A percentile compares a stretch with the other conserved stretches of the same genome.
Evolutionary conservation across 2,113 vertebrate genomes (phyloP).

Genomic region (Manacus vitellinus): DNA sequence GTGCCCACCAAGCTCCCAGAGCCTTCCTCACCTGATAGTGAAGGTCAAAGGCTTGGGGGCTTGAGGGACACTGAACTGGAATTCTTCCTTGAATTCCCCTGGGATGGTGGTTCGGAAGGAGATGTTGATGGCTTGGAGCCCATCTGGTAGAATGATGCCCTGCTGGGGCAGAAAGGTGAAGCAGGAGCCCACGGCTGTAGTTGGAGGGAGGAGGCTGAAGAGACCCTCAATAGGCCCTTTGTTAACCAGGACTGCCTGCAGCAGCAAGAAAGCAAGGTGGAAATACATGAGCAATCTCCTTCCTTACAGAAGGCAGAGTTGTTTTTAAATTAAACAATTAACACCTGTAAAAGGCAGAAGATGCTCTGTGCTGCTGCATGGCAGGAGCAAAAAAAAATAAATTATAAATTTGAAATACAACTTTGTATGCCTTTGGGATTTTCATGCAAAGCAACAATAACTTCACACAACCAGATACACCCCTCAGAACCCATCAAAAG

Average conservation of each 20-base stretch:
- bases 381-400: not conserved
- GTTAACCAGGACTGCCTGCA: slow-evolving; percentile 82
- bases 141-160: slow-evolving; percentile 74
- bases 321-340: not conserved
- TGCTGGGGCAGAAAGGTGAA: slow-evolving; percentile 82
- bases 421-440: not conserved
- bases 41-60: slow-evolving; percentile 74
- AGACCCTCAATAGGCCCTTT: slow-evolving; percentile 80
- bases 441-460: not conserved
- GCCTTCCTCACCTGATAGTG: slow-evolving; percentile 79
- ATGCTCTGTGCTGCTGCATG: not conserved
- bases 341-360: not conserved
- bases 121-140: slow-evolving; percentile 76
- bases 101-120: slow-evolving; percentile 77
- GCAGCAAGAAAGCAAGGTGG: not conserved
- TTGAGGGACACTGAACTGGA: slow-evolving; percentile 75
- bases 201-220: slow-evolving; percentile 73
- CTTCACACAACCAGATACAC: not conserved
- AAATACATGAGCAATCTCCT: not conserved
- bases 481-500: not conserved
- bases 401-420: not conserved
- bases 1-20: not conserved
- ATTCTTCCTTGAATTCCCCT: slow-evolving; percentile 83
- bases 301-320: not conserved
- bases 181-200: slow-evolving; percentile 74